A percentile compares a stretch with the other conserved stretches of the same genome.
Evolutionary conservation across 2,888 invertebrate genomes (phyloP).

Genomic region (Lutraria lutraria): DNA sequence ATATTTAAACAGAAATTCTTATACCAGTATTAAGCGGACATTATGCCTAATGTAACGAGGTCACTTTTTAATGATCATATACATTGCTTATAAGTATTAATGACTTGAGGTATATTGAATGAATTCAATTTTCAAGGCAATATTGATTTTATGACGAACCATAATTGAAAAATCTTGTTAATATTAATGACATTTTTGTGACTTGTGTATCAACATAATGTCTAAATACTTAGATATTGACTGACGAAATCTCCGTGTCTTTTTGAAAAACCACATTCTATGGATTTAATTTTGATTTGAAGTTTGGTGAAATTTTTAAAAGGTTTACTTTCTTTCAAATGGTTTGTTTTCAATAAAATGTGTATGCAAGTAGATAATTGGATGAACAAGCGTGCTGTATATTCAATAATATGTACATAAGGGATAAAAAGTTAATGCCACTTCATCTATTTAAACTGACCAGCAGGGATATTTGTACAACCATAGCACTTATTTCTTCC

Average conservation of each 20-base stretch:
- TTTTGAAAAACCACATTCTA: neutral
- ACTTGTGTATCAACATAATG: neutral
- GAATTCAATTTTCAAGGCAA: neutral
- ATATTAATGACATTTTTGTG: neutral
- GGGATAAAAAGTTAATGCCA: neutral
- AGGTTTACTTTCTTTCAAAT: conserved; percentile 26
- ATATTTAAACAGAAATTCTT: too few species aligned
- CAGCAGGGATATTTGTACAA: neutral
- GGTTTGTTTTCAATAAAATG: conserved; percentile 22
- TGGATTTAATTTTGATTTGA: neutral
- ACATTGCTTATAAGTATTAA: neutral
- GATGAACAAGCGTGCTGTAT: conserved; percentile 31
- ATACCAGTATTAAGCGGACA: neutral
- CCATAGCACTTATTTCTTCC: neutral
- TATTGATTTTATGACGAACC: conserved; percentile 9
- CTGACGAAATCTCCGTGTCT: neutral
- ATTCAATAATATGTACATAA: conserved; percentile 25
- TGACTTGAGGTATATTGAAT: neutral
- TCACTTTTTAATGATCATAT: neutral
- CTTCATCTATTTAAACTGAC: neutral
- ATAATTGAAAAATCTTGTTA: conserved; percentile 19
- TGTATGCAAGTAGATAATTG: conserved; percentile 30
- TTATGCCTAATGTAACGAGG: neutral
- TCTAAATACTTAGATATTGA: neutral
- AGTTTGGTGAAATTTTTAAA: conserved; percentile 33